Percentiles rank a stretch among this genome's conserved stretches.
Evolutionary conservation across 2,888 invertebrate species (phyloP).

Genomic region (Anodontia alba): DNA sequence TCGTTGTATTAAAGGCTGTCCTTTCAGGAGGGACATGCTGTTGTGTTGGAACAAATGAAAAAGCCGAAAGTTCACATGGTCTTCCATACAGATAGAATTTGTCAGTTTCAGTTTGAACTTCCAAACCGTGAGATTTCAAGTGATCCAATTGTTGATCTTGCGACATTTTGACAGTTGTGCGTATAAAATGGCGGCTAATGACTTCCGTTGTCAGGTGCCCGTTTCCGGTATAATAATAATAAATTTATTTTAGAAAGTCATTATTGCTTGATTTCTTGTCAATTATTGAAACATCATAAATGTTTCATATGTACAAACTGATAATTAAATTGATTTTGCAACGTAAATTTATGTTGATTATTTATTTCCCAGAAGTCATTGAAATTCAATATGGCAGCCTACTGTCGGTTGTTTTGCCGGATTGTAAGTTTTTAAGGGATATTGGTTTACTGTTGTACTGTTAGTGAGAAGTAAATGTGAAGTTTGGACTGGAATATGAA

Average conservation of each 20-base stretch:
- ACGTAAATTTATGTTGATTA: conserved; percentile 15
- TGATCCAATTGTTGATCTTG: conserved; percentile 59
- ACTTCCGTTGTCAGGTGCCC: conserved; percentile 73
- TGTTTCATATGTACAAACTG: too few species aligned
- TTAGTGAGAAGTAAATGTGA: not conserved
- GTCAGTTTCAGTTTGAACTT: conserved; percentile 78
- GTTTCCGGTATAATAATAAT: conserved; percentile 14
- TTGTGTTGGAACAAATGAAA: conserved; percentile 81
- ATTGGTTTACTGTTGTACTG: not conserved
- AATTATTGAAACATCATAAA: too few species aligned
- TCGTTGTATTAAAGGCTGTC: conserved; percentile 79
- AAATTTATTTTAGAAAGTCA: too few species aligned
- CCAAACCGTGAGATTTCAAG: conserved; percentile 62
- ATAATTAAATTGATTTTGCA: not conserved
- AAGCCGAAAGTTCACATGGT: conserved; percentile 84
- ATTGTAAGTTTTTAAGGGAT: not conserved
- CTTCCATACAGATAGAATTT: conserved; percentile 80
- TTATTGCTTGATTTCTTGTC: too few species aligned
- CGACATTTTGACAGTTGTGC: conserved; percentile 45
- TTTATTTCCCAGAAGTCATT: conserved; percentile 44
- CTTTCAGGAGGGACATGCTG: conserved; percentile 78
- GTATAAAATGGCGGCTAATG: conserved; percentile 41
- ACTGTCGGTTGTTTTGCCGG: conserved; percentile 27
- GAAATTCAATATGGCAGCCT: conserved; percentile 65
- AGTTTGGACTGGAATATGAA: too few species aligned